Conservation (phyloP, 2,888 invertebrate species). For the Anarsia innoxiella region DNA sequence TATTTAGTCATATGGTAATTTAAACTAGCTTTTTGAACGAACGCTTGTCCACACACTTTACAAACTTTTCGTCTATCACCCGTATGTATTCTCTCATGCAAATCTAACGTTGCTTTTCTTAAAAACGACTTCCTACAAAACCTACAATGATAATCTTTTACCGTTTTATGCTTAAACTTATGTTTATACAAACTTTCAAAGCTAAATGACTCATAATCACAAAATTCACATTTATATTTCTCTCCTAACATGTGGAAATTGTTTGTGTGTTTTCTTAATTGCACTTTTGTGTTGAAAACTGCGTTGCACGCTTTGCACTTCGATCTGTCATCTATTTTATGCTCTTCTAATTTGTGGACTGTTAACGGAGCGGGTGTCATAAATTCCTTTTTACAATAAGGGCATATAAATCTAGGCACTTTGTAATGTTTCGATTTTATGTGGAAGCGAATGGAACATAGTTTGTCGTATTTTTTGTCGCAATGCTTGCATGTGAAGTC, state of each 20-base stretch:
- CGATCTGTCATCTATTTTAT: slow-evolving; percentile 47
- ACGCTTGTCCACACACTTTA: slow-evolving; percentile 51
- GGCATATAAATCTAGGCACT: slow-evolving; percentile 34
- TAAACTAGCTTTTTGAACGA: slow-evolving; percentile 61
- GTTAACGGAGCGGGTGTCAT: slow-evolving; percentile 41
- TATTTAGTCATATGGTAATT: slow-evolving; percentile 64
- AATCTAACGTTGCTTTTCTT: slow-evolving; percentile 40
- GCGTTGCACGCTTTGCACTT: slow-evolving; percentile 56
- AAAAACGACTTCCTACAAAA: slow-evolving; percentile 61
- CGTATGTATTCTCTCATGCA: slow-evolving; percentile 58
- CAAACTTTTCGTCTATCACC: slow-evolving; percentile 55
- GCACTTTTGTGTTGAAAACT: slow-evolving; percentile 42
- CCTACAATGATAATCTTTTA: slow-evolving; percentile 54
- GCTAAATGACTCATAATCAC: slow-evolving; percentile 52
- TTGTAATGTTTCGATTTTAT: slow-evolving; percentile 48
- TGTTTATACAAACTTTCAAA: slow-evolving; percentile 46
- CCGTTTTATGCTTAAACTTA: slow-evolving; percentile 55
- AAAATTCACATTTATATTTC: slow-evolving; percentile 43
- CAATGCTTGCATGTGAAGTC: slow-evolving; percentile 35
- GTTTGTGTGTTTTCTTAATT: slow-evolving; percentile 44
- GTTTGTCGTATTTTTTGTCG: slow-evolving; percentile 39
- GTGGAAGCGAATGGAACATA: slow-evolving; percentile 36
- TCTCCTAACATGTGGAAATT: slow-evolving; percentile 57
- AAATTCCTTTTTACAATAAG: slow-evolving; percentile 36
- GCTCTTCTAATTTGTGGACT: slow-evolving; percentile 43